Percentiles rank a stretch among this genome's conserved stretches.
phyloP scores from a whole-genome alignment of 2,797 vertebrate species.

The Eutrigla gurnardus region DNA sequence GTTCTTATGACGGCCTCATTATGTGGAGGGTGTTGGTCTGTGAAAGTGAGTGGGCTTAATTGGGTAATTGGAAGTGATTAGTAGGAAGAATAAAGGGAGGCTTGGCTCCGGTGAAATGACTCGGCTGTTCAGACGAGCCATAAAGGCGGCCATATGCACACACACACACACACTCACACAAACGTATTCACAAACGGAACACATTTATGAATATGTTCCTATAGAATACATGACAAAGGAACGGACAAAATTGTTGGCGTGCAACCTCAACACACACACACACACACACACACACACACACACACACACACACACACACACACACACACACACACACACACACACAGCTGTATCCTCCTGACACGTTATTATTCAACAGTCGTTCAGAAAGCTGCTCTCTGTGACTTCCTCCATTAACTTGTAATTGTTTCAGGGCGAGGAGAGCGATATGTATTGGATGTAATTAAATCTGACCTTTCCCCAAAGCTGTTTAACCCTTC shows the following conservation, averaged over 20 bases:
- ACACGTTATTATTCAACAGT: constrained; percentile 57
- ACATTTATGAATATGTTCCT: neutral
- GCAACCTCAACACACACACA: neutral
- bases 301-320: constrained; percentile 29
- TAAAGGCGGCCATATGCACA: constrained; percentile 11
- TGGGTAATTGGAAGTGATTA: constrained; percentile 66
- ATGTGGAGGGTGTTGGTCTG: constrained; percentile 47
- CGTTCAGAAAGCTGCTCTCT: constrained; percentile 54
- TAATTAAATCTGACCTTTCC: constrained; percentile 81
- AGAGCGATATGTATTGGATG: constrained; percentile 64
- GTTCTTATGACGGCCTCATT: constrained; percentile 49
- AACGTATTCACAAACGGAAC: neutral
- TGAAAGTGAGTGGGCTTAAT: constrained; percentile 61
- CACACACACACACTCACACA: constrained; percentile 2
- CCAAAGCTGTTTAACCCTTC: constrained; percentile 61
- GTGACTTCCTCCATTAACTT: constrained; percentile 70
- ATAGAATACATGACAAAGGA: neutral
- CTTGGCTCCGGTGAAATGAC: constrained; percentile 19
- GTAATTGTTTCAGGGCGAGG: constrained; percentile 71
- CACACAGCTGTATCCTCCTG: constrained; percentile 8
- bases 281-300: neutral
- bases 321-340: constrained; percentile 20
- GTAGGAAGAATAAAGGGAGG: constrained; percentile 41
- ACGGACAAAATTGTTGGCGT: neutral
- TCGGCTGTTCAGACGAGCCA: constrained; percentile 29